phyloP scores from a whole-genome alignment of 53 echinoderm and acorn worm species.

The Apostichopus leukothele region DNA sequence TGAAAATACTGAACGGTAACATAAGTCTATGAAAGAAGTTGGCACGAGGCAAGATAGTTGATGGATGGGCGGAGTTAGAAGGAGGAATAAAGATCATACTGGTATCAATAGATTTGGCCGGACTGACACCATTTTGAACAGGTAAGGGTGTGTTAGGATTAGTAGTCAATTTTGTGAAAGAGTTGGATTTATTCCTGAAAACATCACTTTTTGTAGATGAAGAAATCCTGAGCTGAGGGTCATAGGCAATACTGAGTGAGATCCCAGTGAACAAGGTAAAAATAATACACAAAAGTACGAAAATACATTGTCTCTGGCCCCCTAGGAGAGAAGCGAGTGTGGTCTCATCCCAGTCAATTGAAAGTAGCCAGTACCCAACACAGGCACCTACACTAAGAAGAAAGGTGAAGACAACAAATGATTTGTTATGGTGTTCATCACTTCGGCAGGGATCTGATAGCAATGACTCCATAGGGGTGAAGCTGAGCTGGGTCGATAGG shows the following conservation, averaged over 20 bases:
- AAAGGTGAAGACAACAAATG: slow-evolving; percentile 81
- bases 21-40: neutral
- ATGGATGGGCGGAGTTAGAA: neutral
- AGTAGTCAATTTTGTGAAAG: neutral
- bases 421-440: slow-evolving; percentile 75
- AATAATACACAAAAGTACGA: slow-evolving; percentile 62
- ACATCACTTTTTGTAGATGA: neutral
- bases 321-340: slow-evolving; percentile 53
- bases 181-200: neutral
- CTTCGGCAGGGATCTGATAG: slow-evolving; percentile 81
- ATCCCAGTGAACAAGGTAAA: slow-evolving; percentile 53
- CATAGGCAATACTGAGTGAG: slow-evolving; percentile 69
- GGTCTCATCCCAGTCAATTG: slow-evolving; percentile 76
- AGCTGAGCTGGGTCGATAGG: slow-evolving; percentile 83
- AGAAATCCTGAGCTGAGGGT: slow-evolving; percentile 61
- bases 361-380: slow-evolving; percentile 80
- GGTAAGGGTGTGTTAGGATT: neutral
- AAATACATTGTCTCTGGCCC: slow-evolving; percentile 73
- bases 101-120: neutral
- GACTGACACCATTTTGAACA: neutral
- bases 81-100: neutral
- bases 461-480: slow-evolving; percentile 85
- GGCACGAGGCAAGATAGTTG: neutral
- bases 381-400: slow-evolving; percentile 90
- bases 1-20: slow-evolving; percentile 8